Conservation (phyloP, 2,888 invertebrate genomes). For the Dysmachus trigonus region DNA sequence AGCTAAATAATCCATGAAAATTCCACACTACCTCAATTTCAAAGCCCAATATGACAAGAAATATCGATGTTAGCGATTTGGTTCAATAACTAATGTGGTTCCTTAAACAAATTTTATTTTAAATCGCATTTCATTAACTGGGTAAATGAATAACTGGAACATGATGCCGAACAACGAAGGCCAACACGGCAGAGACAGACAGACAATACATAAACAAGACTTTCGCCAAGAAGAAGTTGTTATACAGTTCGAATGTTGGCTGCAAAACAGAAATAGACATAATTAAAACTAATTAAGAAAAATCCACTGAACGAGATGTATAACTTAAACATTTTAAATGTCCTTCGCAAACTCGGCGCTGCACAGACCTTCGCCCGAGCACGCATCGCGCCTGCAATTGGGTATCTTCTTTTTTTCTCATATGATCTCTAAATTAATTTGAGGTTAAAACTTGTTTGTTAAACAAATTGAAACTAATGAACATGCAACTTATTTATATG, state of each 20-base stretch:
- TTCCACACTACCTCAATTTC: too few species aligned
- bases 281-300: not conserved
- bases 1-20: too few species aligned
- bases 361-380: not conserved
- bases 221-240: not conserved
- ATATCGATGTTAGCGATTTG: too few species aligned
- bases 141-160: not conserved
- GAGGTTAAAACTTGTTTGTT: not conserved
- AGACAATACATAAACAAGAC: not conserved
- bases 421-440: not conserved
- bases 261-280: not conserved
- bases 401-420: not conserved
- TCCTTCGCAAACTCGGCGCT: not conserved
- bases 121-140: too few species aligned
- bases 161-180: not conserved
- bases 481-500: not conserved
- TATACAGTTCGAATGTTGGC: not conserved
- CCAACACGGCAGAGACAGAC: not conserved
- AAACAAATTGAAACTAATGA: not conserved
- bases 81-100: too few species aligned
- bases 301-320: not conserved
- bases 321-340: not conserved
- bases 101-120: too few species aligned
- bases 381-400: not conserved
- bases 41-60: too few species aligned